Percentiles rank a stretch among this genome's conserved stretches.
Evolutionary conservation across 37 sponge, comb jelly and placozoan species (phyloP).

Genomic region (Tethya wilhelma): DNA sequence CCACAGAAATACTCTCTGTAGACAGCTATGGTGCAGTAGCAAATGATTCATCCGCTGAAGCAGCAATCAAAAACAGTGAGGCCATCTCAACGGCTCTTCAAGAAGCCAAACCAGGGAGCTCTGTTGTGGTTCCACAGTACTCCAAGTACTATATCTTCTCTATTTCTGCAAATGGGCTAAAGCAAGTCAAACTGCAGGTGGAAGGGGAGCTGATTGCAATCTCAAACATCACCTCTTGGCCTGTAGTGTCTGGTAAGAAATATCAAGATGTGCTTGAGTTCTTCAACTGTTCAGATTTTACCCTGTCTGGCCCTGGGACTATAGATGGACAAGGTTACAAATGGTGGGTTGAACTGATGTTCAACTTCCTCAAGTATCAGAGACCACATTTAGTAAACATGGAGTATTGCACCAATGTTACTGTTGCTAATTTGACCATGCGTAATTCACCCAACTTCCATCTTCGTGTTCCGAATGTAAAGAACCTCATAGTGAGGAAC

Average conservation of each 20-base stretch:
- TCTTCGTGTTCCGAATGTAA: not conserved
- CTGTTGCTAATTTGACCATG: not conserved
- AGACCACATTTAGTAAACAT: slow-evolving; percentile 27
- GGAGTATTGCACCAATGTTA: not conserved
- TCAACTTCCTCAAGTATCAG: slow-evolving; percentile 2
- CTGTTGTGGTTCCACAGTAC: slow-evolving; percentile 25
- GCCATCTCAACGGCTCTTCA: slow-evolving; percentile 21
- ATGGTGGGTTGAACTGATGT: slow-evolving; percentile 28
- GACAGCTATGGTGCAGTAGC: slow-evolving; percentile 38
- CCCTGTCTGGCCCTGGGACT: slow-evolving; percentile 16
- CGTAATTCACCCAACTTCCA: slow-evolving; percentile 36
- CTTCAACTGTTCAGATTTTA: slow-evolving; percentile 11
- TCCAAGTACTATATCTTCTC: slow-evolving; percentile 18
- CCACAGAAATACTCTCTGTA: slow-evolving; percentile 22
- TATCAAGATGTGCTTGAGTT: slow-evolving; percentile 11
- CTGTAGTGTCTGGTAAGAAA: not conserved
- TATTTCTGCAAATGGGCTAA: not conserved
- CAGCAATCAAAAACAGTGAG: slow-evolving; percentile 12
- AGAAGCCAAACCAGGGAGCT: not conserved
- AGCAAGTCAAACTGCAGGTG: slow-evolving; percentile 7
- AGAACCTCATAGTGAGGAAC: slow-evolving; percentile 13
- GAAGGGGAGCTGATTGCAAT: slow-evolving; percentile 25
- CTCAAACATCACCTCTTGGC: slow-evolving; percentile 40
- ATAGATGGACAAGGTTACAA: slow-evolving; percentile 45
- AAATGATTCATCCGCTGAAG: slow-evolving; percentile 18